Base-by-base conservation (phyloP, 2,797 vertebrate genomes). In the Eulemur coronatus region DNA sequence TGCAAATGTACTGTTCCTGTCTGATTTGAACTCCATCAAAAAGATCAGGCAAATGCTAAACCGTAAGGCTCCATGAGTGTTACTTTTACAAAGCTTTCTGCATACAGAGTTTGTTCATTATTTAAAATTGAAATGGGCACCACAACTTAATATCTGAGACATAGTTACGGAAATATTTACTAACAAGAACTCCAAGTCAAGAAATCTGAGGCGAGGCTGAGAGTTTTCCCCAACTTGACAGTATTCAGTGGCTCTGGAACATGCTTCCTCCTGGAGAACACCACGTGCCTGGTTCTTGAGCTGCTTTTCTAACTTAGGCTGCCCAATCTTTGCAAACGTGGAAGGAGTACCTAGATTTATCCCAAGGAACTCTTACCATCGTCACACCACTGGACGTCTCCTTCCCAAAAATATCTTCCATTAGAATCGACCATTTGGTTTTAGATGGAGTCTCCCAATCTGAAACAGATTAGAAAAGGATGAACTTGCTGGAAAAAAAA, bases 321-420 rank as follows among this genome's bases (percentile, higher is more conserved):
- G 67, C 26, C 55, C 6, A 46, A 4, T 20, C 10, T 46, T 46
- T 52, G 90, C 30, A 22, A 43, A 55, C 20, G 3, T 0, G 4
- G 59, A 92, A 73, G 72, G 65, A 38, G 38, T 35, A 55, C 26
- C 38, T 24, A 41, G 5, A 94, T 46, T 55, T 33, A 76, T 17
- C 8, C 63, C 46, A 69, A 70, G 30, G 46, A 57, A 73, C 41
- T 93, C 96, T 97, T 94, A 98, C 97, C 97, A 78, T 5, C 15
- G 35, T 69, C n/a, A 95, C 7, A 75, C 12, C 59, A 78, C 20
- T 17, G 41, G 96, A 41, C 6, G 79, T 14, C 65, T 96, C 94
- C 48, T 96, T 91, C 43, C 97, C 96, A 91, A 97, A 97, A 73
- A 98, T 93, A 86, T 94, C 84, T 61, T 97, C 93, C 89, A 98